Percentiles rank a stretch among this genome's conserved stretches.
Conservation (phyloP, 2,888 invertebrate species). For the Phengaris arion region DNA sequence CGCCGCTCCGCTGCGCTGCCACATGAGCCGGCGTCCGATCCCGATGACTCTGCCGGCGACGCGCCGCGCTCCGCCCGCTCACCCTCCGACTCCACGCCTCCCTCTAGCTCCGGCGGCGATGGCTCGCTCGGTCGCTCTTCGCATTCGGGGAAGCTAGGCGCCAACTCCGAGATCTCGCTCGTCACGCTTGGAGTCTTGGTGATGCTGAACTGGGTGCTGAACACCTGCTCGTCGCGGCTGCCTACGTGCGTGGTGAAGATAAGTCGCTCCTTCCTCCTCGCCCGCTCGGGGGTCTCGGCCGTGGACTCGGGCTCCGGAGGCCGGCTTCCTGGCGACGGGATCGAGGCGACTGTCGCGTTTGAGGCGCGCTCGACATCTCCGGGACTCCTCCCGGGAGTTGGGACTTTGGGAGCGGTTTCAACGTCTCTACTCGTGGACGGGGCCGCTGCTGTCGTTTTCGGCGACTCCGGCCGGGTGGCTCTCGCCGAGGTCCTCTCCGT, state of each 20-base stretch:
- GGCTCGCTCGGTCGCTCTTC: slow-evolving; percentile 71
- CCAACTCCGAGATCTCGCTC: slow-evolving; percentile 79
- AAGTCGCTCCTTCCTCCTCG: slow-evolving; percentile 66
- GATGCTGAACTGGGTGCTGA: slow-evolving; percentile 82
- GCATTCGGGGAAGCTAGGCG: slow-evolving; percentile 71
- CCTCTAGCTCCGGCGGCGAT: slow-evolving; percentile 34
- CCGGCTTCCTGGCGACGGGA: slow-evolving; percentile 14
- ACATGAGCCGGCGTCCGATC: slow-evolving; percentile 81
- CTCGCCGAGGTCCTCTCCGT: slow-evolving; percentile 52
- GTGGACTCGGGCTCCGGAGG: slow-evolving; percentile 33
- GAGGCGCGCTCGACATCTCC: slow-evolving; percentile 40
- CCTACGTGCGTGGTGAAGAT: slow-evolving; percentile 85
- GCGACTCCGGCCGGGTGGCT: slow-evolving; percentile 32
- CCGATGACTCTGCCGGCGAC: slow-evolving; percentile 78
- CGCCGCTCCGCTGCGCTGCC: slow-evolving; percentile 84
- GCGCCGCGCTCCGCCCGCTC: slow-evolving; percentile 40
- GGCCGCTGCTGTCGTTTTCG: slow-evolving; percentile 33
- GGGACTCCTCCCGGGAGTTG: slow-evolving; percentile 38
- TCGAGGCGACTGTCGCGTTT: background rate
- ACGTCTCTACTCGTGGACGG: background rate
- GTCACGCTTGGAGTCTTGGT: slow-evolving; percentile 82
- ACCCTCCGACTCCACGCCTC: slow-evolving; percentile 36
- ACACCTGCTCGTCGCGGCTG: slow-evolving; percentile 84
- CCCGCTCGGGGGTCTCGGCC: slow-evolving; percentile 42
- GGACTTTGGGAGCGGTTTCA: slow-evolving; percentile 29